phyloP scores from a whole-genome alignment of 2,797 vertebrate species.

The Melanotaenia pygmaea region DNA sequence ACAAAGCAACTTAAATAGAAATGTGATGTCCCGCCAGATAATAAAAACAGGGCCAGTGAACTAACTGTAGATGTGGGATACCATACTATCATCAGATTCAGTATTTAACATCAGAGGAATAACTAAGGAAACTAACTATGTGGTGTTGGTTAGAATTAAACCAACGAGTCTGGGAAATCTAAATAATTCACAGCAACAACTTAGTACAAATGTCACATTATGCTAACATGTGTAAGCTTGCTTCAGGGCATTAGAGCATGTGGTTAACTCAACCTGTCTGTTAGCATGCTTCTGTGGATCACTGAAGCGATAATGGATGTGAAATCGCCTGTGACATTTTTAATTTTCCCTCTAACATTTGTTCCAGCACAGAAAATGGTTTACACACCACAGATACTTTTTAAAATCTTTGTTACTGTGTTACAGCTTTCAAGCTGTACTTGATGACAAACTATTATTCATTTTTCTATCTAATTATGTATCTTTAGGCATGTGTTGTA shows the following conservation, averaged over 20 bases:
- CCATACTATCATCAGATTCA: neutral
- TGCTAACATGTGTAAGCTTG: neutral
- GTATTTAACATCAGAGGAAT: neutral
- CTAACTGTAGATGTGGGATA: conserved; percentile 10
- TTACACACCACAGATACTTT: neutral
- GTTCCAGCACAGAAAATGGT: neutral
- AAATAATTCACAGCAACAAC: conserved; percentile 22
- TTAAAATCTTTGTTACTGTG: neutral
- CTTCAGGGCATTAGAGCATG: neutral
- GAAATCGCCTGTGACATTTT: neutral
- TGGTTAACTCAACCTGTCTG: conserved; percentile 7
- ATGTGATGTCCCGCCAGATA: conserved; percentile 10
- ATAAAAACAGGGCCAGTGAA: neutral
- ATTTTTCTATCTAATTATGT: too few relatives aligned
- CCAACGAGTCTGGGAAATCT: conserved; percentile 6
- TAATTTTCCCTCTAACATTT: neutral
- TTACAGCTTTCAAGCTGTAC: neutral
- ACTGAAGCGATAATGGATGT: neutral
- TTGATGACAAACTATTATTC: too few relatives aligned
- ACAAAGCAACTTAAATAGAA: neutral
- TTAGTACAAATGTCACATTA: conserved; percentile 1
- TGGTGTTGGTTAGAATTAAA: conserved; percentile 5
- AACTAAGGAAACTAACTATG: neutral
- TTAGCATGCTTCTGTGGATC: neutral
- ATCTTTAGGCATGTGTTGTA: too few relatives aligned